Percentiles rank a stretch among this genome's conserved stretches.
Evolutionary conservation across 2,113 vertebrate genomes (phyloP).

Genomic region (Azemiops feae): DNA sequence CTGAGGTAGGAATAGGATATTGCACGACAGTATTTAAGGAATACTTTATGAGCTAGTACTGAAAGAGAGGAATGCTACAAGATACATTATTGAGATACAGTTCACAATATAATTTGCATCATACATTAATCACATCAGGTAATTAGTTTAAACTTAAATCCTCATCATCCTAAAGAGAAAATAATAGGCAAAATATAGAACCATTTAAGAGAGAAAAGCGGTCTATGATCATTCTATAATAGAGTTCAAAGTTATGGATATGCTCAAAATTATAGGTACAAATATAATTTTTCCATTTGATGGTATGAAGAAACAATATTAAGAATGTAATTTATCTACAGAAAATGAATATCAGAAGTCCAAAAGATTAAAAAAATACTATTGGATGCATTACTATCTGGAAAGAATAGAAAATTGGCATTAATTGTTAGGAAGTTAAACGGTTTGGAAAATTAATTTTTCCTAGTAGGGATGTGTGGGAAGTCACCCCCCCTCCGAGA

Average conservation of each 20-base stretch:
- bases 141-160: not conserved
- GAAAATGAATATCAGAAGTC: not conserved
- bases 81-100: not conserved
- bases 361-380: not conserved
- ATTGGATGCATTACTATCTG: not conserved
- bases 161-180: not conserved
- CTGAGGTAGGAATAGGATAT: constrained; percentile 16
- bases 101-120: not conserved
- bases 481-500: too few relatives aligned
- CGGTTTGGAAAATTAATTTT: not conserved
- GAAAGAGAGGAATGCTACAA: not conserved
- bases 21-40: not conserved
- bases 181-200: not conserved
- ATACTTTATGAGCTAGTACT: not conserved
- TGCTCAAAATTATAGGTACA: not conserved
- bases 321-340: not conserved
- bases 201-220: not conserved
- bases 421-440: not conserved
- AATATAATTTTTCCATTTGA: not conserved
- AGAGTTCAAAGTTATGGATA: not conserved
- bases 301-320: not conserved
- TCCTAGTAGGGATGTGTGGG: not conserved
- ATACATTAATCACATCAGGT: not conserved
- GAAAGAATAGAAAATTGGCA: not conserved
- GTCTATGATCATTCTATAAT: not conserved